Base-by-base conservation (phyloP, 2,888 invertebrate genomes). In the Steinernema hermaphroditum region DNA sequence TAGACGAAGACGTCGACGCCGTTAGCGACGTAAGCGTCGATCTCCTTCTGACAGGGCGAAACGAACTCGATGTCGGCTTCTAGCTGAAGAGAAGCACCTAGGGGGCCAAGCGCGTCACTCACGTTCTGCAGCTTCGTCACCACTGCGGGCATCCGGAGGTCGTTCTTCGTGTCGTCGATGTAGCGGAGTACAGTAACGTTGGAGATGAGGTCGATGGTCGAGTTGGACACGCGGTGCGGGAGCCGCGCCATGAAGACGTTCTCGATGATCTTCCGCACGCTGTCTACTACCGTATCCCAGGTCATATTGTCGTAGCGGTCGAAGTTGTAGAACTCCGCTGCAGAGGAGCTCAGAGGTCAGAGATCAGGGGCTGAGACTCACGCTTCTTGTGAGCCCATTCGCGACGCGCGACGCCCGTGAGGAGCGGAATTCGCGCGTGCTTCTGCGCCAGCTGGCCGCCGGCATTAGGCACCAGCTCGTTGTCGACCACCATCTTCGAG, bases 361-460 rank as follows among this genome's bases (percentile, higher is more conserved):
- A 46, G n/a, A 43, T 19, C 16, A 41, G 50, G 41, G 69, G 41
- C 34, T 22, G 9, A 0, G 29, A 22, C 14, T 46, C 72, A 85
- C 86, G 80, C 76, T 83, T 85, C 77, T 86, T 86, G 72, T 86
- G 85, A 68, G 82, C 85, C 86, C 86, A 87, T 74, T 86, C 86
- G 43, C 80, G 76, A 16, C 80, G 77, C 8, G 86, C 86, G 32
- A 87, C 83, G 12, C 86, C 86, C 14, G 83, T 86, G 75, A 86
- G 75, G 22, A 86, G 78, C 0, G 86, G 87, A 27, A 87, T 76
- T 14, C 81, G 77, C 6, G 86, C 83, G 68, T 82, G 75, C 9
- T 80, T 77, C 16, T 73, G 69, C 19, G 82, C 77, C 34, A 85
- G 74, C 27, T 79, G 77, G 0, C 72, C 71, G 2, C 83, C 83